phyloP scores from a whole-genome alignment of 2,888 invertebrate species.

The Eristalis intricaria region DNA sequence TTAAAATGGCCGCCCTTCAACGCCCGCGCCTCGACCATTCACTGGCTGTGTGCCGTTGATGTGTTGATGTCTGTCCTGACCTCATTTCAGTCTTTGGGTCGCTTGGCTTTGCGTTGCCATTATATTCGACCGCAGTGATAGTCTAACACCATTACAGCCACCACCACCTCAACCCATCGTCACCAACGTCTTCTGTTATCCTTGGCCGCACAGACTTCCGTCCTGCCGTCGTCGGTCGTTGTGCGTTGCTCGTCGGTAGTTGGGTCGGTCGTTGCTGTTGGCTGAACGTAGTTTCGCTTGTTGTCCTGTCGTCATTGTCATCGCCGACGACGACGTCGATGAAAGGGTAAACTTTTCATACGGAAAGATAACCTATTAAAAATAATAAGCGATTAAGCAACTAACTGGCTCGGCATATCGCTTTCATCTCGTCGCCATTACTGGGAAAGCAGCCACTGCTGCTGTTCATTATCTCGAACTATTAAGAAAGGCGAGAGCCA shows the following conservation, averaged over 20 bases:
- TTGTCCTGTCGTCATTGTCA: neutral
- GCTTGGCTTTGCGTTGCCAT: slow-evolving; percentile 17
- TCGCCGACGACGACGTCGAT: slow-evolving; percentile 3
- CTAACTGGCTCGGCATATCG: slow-evolving; percentile 65
- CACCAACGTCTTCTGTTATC: neutral
- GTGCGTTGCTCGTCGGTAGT: neutral
- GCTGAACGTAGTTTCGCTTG: neutral
- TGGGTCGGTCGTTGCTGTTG: neutral
- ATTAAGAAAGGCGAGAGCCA: slow-evolving; percentile 37
- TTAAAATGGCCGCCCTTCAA: neutral
- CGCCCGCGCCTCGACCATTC: neutral
- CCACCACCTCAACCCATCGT: neutral
- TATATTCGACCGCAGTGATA: slow-evolving; percentile 47
- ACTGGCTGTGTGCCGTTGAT: slow-evolving; percentile 41
- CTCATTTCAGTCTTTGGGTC: slow-evolving; percentile 27
- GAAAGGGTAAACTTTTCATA: slow-evolving; percentile 70
- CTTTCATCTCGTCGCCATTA: slow-evolving; percentile 59
- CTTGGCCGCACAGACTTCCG: neutral
- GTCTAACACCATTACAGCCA: slow-evolving; percentile 6
- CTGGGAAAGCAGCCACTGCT: slow-evolving; percentile 40
- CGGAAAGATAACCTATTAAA: slow-evolving; percentile 70
- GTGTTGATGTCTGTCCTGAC: slow-evolving; percentile 53
- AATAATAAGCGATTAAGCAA: slow-evolving; percentile 72
- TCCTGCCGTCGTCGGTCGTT: neutral
- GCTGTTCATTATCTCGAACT: slow-evolving; percentile 70